Evolutionary conservation across 1,140 invertebrate species (phyloP), one percentile per base, ranked within the genome.

Genomic region (Papilio aristodemus): DNA sequence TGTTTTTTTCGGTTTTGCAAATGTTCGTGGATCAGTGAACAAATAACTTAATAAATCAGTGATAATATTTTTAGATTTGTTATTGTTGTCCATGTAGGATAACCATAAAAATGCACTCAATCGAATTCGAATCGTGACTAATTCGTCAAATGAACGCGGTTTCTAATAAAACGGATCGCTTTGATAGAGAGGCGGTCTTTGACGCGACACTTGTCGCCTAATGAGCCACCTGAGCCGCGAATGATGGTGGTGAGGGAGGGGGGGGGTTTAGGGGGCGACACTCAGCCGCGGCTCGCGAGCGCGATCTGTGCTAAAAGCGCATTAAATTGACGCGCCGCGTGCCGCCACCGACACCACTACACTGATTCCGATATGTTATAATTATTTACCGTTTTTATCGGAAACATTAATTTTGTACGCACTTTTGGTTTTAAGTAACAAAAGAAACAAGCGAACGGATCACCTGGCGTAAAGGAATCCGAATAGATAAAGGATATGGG

Each of bases 271-370:
- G 70, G 73, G 67, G 66, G 77, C 70, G 70, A 80, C 79, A 80
- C n/a, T n/a, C n/a, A n/a, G n/a, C n/a, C n/a, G n/a, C n/a, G n/a
- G n/a, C 74, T 85, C 80, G 80, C 78, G 80, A 82, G 78, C 73
- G 74, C 77, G 81, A 83, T 85, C 75, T 71, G 77, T 77, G 79
- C 78, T 83, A 81, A 85, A 78, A 68, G 72, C 77, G 75, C 79
- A 72, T 79, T 82, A 84, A 85, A 85, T 84, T 70, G 71, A 68
- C 69, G 68, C 67, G 41, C 63, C 1, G 25, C 14, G 58, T 60
- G 32, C 6, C 13, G 27, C 14, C 17, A 14, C 58, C 27, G 57
- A 59, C 22, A 60, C 32, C 57, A 58, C 19, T 59, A 36, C 14
- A 19, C 43, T n/a, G n/a, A n/a, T n/a, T 46, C 7, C 27, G 32